These are phyloP conservation scores for Apoda limacodes DNA, from an alignment of 2,888 invertebrate genomes.

Conservation along the genomic window DNA sequence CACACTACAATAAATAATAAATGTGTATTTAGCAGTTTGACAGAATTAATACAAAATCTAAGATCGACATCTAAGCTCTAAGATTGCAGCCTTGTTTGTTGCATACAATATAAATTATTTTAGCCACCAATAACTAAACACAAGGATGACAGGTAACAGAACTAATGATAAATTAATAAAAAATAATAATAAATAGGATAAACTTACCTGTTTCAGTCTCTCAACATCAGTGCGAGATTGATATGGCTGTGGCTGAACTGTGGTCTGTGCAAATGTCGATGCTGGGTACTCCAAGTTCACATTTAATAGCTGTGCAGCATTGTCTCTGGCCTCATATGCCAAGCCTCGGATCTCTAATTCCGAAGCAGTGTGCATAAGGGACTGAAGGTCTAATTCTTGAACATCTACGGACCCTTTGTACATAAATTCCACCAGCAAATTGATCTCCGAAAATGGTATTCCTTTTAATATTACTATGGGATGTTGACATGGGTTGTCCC, in stretches of 20 bases:
- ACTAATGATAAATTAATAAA: no score
- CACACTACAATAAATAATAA: no score
- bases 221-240: conserved; percentile 58
- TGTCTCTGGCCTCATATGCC: conserved; percentile 70
- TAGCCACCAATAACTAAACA: no score
- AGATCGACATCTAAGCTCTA: no score
- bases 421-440: conserved; percentile 76
- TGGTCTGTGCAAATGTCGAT: conserved; percentile 45
- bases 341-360: conserved; percentile 76
- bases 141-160: no score
- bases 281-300: conserved; percentile 65
- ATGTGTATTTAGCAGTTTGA: no score
- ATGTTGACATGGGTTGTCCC: conserved; percentile 79
- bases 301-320: conserved; percentile 65
- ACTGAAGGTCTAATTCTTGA: conserved; percentile 72
- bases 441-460: conserved; percentile 74
- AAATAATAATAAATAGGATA: conserved; percentile 4
- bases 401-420: conserved; percentile 78
- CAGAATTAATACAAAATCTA: no score
- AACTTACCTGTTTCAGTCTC: conserved; percentile 56
- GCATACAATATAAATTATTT: no score
- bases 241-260: conserved; percentile 31
- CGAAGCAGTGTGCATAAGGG: conserved; percentile 74
- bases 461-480: conserved; percentile 79
- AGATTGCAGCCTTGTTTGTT: no score